phyloP scores from a whole-genome alignment of 2,113 vertebrate genomes.

The Osmerus eperlanus region DNA sequence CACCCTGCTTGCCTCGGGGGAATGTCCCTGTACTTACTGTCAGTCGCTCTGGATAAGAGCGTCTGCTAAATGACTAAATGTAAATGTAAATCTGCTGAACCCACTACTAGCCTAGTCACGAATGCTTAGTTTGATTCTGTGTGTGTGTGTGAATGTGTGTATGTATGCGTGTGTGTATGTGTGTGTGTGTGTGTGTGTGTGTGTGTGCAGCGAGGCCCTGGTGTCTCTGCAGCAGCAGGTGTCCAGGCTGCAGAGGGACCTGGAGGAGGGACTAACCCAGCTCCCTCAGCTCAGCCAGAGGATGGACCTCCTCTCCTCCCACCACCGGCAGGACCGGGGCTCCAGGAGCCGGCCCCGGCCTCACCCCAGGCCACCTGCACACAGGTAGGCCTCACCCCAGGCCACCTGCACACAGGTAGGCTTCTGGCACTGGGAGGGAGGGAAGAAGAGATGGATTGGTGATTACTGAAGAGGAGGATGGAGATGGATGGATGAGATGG shows the following conservation, averaged over 20 bases:
- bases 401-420: too few species aligned
- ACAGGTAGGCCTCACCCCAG: too few species aligned
- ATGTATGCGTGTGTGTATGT: background rate
- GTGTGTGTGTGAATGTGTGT: conserved; percentile 6
- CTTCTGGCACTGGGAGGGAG: background rate
- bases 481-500: background rate
- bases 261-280: conserved; percentile 66
- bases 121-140: background rate
- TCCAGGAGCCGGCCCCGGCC: conserved; percentile 39
- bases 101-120: too few species aligned
- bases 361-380: too few species aligned
- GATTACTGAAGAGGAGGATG: background rate
- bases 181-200: background rate
- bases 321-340: conserved; percentile 46
- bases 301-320: conserved; percentile 58
- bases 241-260: conserved; percentile 63
- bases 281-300: conserved; percentile 62
- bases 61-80: too few species aligned
- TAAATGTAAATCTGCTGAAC: background rate
- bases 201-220: conserved; percentile 61
- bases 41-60: too few species aligned
- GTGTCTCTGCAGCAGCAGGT: conserved; percentile 70
- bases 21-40: too few species aligned
- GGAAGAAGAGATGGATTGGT: background rate
- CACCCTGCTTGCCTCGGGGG: too few species aligned